These are phyloP conservation scores for Pantelozetes paolii DNA, from an alignment of 2,888 invertebrate genomes.

Conservation along the genomic window DNA sequence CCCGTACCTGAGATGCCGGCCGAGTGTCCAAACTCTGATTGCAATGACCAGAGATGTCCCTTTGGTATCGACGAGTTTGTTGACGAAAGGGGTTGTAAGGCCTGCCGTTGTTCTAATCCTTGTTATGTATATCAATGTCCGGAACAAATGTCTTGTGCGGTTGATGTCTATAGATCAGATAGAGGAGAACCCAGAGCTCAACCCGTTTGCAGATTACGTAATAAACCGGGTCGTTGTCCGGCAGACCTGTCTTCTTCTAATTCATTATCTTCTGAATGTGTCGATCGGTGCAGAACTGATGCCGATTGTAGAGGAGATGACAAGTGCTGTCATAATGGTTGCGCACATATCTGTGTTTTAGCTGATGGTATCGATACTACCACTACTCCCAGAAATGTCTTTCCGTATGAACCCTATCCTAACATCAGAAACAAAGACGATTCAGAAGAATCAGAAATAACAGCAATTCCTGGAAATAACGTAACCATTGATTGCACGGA, in stretches of 20 bases:
- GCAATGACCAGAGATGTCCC: slow-evolving; percentile 62
- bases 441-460: slow-evolving; percentile 39
- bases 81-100: slow-evolving; percentile 63
- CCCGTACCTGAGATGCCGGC: slow-evolving; percentile 53
- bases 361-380: background rate
- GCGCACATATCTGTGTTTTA: slow-evolving; percentile 64
- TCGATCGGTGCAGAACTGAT: slow-evolving; percentile 69
- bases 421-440: no score
- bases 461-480: slow-evolving; percentile 40
- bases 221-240: slow-evolving; percentile 64
- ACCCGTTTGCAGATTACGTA: slow-evolving; percentile 65
- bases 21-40: slow-evolving; percentile 59
- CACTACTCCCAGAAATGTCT: background rate
- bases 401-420: slow-evolving; percentile 10
- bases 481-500: slow-evolving; percentile 27
- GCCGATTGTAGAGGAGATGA: slow-evolving; percentile 71
- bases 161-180: slow-evolving; percentile 57
- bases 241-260: slow-evolving; percentile 50
- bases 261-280: slow-evolving; percentile 59
- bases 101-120: slow-evolving; percentile 71
- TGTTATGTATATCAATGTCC: slow-evolving; percentile 63
- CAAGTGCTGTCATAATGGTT: slow-evolving; percentile 78
- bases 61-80: slow-evolving; percentile 64
- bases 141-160: slow-evolving; percentile 65
- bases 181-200: slow-evolving; percentile 55